Base-by-base conservation (phyloP, 2,113 vertebrate genomes). In the Hystrix cristata region DNA sequence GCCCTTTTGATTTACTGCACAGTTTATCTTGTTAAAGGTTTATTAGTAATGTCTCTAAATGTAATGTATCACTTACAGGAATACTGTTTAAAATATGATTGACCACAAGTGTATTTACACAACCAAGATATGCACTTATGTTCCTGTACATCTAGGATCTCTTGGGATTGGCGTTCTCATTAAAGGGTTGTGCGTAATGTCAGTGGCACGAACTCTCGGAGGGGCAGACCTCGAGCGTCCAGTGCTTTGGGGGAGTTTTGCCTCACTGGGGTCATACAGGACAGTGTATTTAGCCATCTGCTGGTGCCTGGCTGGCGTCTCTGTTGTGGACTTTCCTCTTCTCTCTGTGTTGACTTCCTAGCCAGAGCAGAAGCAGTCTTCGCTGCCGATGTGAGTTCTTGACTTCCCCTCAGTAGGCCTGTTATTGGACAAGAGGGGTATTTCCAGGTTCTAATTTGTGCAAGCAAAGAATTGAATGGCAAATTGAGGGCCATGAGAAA, bases 11-110 rank as follows among this genome's bases (percentile, higher is more conserved):
- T 90, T 95, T 93, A 95, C 76, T 79, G 34, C 6, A 65, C 64
- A 90, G 29, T 95, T 93, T 95, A 71, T 97, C 90, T 96, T 97
- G 55, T 53, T 96, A 87, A 87, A 89, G 38, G 76, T 81, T 53
- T 96, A 72, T 90, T 97, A 97, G 71, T 90, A 80, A 93, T 74
- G 53, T 92, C 95, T 89, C 81, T 76, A 34, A 92, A 69, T 81
- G 7, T 96, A 96, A 64, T 38, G 19, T 82, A 90, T 96, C 80
- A 64, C 55, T 97, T 95, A 85, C 59, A 78, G 93, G 80, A 96
- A 90, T 90, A 43, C 69, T 94, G 18, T 78, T 9, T 80, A 93
- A 85, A 95, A 92, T 87, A 87, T 46, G 62, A 62, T 90, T 96
- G 69, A 69, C 85, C 53, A 21, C 48, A 48, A 87, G 65, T 81